Percentiles rank a stretch among this genome's conserved stretches.
Evolutionary conservation across 2,797 vertebrate genomes (phyloP).

Genomic region (Muscicapa comitata): DNA sequence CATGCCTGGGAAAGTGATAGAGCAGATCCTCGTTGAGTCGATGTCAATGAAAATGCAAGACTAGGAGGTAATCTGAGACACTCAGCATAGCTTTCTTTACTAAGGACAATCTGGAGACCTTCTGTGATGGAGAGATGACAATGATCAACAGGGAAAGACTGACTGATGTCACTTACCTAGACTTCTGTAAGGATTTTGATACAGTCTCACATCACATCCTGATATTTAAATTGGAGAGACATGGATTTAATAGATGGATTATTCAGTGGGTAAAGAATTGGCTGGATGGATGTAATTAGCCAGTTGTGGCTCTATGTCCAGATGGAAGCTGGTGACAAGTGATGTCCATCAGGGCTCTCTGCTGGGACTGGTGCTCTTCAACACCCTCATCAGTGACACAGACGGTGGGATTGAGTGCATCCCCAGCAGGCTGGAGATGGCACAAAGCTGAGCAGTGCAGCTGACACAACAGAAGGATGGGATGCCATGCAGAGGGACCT

Average conservation of each 20-base stretch:
- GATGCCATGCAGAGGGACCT: neutral
- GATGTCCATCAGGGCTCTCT: neutral
- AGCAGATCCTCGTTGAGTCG: neutral
- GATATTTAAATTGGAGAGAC: neutral
- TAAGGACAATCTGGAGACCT: neutral
- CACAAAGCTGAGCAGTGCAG: neutral
- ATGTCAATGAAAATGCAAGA: neutral
- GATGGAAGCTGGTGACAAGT: neutral
- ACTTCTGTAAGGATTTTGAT: neutral
- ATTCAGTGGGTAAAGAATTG: neutral
- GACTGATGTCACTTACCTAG: neutral
- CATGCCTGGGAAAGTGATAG: neutral
- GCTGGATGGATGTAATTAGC: no score
- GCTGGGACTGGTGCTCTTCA: neutral
- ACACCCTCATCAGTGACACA: neutral
- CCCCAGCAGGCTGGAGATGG: neutral
- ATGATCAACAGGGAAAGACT: neutral
- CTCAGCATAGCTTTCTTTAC: neutral
- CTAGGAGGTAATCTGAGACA: neutral
- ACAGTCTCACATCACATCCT: rapidly evolving
- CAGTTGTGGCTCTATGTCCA: neutral
- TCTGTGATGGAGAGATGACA: neutral
- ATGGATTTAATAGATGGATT: neutral
- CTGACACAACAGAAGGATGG: neutral
- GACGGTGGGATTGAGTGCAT: neutral